Conservation (phyloP, 1,140 invertebrate species). For the Drosophila ogumai region DNA sequence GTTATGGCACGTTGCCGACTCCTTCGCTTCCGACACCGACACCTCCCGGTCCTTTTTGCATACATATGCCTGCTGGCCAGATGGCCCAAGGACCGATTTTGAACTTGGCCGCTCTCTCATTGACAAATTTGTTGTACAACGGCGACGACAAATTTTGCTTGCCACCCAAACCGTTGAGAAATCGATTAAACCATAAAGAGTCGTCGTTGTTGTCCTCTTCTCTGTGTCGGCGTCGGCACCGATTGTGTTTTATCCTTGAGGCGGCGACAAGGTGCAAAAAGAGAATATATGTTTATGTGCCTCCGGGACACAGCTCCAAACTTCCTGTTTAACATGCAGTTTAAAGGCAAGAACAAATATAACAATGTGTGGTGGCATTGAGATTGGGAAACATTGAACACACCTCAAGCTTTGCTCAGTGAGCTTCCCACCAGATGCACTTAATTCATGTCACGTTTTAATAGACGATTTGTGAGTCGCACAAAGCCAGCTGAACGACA, state of each 20-base stretch:
- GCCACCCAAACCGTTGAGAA: slow-evolving; percentile 79
- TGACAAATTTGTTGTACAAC: slow-evolving; percentile 76
- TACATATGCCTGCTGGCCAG: slow-evolving; percentile 46
- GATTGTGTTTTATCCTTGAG: slow-evolving; percentile 65
- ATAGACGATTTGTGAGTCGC: slow-evolving; percentile 15
- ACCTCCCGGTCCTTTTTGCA: slow-evolving; percentile 52
- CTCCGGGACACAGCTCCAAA: slow-evolving; percentile 34
- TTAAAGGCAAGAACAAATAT: slow-evolving; percentile 11
- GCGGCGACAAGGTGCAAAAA: slow-evolving; percentile 72
- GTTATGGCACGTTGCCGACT: slow-evolving; percentile 78
- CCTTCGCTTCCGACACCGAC: slow-evolving; percentile 23
- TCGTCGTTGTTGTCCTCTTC: slow-evolving; percentile 36
- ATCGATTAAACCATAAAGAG: slow-evolving; percentile 76
- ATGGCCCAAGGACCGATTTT: slow-evolving; percentile 25
- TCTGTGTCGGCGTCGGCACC: slow-evolving; percentile 40
- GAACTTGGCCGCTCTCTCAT: slow-evolving; percentile 42
- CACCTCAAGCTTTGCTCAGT: slow-evolving; percentile 3
- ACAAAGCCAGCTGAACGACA: slow-evolving; percentile 9
- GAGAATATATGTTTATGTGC: slow-evolving; percentile 43
- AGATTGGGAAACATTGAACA: slow-evolving; percentile 2
- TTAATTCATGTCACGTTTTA: slow-evolving; percentile 55
- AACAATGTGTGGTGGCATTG: slow-evolving; percentile 4
- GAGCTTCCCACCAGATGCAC: slow-evolving; percentile 2
- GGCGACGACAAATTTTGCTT: slow-evolving; percentile 75
- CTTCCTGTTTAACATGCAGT: slow-evolving; percentile 63